Percentiles rank a stretch among this genome's conserved stretches.
These are phyloP conservation scores for Diprion similis DNA, from an alignment of 1,140 invertebrate species.

Conservation along the genomic window DNA sequence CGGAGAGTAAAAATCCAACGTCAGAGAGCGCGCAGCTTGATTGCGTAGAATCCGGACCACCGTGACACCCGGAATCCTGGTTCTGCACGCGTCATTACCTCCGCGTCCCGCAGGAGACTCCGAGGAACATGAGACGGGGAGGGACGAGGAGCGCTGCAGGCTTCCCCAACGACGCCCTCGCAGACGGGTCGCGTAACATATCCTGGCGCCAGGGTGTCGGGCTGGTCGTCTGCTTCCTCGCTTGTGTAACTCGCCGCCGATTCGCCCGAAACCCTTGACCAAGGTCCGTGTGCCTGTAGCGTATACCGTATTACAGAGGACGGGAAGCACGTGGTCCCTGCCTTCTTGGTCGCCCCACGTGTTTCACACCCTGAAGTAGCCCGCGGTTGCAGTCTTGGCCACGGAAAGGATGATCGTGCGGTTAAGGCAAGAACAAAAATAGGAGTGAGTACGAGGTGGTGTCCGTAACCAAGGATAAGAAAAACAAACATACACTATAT, in stretches of 20 bases:
- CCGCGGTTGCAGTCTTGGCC: no score
- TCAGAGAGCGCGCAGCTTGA: background rate
- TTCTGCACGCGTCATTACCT: background rate
- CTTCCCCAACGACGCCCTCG: constrained; percentile 48
- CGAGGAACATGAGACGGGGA: background rate
- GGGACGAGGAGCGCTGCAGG: constrained; percentile 5
- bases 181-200: constrained; percentile 58
- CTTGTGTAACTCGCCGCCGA: background rate
- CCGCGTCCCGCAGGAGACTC: background rate
- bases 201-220: constrained; percentile 56
- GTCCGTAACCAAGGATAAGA: background rate
- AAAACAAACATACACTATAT: background rate
- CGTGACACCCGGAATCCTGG: background rate
- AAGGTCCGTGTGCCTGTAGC: background rate
- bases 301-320: background rate
- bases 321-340: background rate
- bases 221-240: constrained; percentile 17
- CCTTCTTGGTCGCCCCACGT: background rate
- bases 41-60: background rate
- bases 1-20: background rate
- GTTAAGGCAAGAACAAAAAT: background rate
- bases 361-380: background rate
- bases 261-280: background rate
- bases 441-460: background rate
- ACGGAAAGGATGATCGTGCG: no score